Evolutionary conservation across 2,797 vertebrate species (phyloP).

Genomic region (Psittacula echo): DNA sequence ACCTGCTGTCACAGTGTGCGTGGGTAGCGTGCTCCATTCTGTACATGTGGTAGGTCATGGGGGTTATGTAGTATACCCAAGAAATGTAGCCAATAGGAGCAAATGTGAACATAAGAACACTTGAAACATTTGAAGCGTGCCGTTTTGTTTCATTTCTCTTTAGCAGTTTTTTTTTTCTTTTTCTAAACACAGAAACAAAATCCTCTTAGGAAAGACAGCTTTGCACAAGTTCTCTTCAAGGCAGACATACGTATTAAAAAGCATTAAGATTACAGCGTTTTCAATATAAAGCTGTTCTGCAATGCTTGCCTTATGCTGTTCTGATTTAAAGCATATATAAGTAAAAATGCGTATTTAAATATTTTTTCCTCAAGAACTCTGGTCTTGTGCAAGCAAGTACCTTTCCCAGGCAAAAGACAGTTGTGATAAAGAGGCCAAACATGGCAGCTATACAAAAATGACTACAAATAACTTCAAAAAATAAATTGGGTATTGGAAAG

Average conservation of each 20-base stretch:
- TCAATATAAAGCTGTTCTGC: not conserved
- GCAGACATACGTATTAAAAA: not conserved
- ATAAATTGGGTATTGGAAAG: not conserved
- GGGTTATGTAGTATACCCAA: not conserved
- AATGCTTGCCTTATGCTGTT: not conserved
- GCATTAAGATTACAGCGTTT: fast-evolving
- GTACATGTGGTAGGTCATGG: not conserved
- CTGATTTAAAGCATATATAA: not conserved
- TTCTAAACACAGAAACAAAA: not conserved
- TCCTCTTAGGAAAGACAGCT: not conserved
- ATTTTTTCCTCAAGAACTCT: not conserved
- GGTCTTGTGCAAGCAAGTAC: not conserved
- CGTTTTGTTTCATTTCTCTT: not conserved
- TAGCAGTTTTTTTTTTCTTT: not conserved
- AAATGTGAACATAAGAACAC: not conserved
- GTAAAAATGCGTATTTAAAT: not conserved
- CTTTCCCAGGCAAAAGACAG: not conserved
- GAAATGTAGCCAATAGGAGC: not conserved
- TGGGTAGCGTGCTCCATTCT: fast-evolving
- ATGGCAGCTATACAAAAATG: not conserved
- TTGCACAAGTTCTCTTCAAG: not conserved
- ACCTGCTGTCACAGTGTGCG: not conserved
- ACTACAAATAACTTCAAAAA: not conserved
- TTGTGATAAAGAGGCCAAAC: not conserved
- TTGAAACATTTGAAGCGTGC: fast-evolving